Evolutionary conservation across 2,888 invertebrate genomes (phyloP).

Genomic region (Neoitamus cyanurus): DNA sequence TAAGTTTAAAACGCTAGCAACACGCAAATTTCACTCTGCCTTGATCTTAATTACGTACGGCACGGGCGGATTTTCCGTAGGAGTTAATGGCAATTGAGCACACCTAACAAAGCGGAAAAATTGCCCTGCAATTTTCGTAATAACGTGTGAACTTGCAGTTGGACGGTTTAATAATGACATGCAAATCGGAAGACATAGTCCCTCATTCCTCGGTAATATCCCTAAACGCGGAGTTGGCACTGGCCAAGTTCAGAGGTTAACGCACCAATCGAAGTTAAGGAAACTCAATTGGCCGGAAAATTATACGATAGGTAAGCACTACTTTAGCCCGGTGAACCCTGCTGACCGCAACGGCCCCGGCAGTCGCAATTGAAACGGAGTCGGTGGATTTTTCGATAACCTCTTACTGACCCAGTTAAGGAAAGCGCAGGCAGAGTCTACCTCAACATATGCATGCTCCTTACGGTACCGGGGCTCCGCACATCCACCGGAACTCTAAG

Average conservation of each 20-base stretch:
- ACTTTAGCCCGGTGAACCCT: not conserved
- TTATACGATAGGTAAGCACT: slow-evolving; percentile 26
- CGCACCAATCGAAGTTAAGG: not conserved
- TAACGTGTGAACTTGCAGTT: not conserved
- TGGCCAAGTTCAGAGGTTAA: not conserved
- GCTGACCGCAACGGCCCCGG: not conserved
- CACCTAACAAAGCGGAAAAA: not conserved
- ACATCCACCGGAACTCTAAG: slow-evolving; percentile 47
- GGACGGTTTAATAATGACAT: not conserved
- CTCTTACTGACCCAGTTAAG: slow-evolving; percentile 50
- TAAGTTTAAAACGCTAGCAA: not conserved
- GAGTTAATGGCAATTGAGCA: not conserved
- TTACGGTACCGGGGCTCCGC: not conserved
- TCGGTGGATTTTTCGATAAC: slow-evolving; percentile 43
- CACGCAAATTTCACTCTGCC: not conserved
- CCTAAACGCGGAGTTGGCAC: not conserved
- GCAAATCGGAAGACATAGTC: not conserved
- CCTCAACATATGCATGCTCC: not conserved
- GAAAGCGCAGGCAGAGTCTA: slow-evolving; percentile 14
- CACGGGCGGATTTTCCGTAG: not conserved
- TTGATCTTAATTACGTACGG: not conserved
- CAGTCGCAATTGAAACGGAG: not conserved
- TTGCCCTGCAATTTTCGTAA: not conserved
- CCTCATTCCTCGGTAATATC: not conserved
- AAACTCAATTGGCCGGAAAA: not conserved